Base-by-base conservation (phyloP, 2,113 vertebrate genomes). In the Martes martes region DNA sequence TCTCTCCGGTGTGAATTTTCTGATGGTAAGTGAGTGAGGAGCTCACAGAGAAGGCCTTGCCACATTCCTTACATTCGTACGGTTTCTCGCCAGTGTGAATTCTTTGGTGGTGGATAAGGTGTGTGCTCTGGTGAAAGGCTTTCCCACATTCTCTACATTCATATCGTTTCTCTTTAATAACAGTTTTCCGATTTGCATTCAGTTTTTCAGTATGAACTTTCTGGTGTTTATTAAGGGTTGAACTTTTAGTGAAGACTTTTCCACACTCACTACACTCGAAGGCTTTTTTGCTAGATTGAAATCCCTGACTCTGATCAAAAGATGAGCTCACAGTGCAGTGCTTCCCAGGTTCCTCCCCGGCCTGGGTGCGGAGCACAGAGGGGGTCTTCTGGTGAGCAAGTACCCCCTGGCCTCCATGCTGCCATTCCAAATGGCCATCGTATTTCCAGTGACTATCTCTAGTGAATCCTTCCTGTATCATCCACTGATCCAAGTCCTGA, bases 91-190 rank as follows among this genome's bases (percentile, higher is more conserved):
- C 98, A 3, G 98, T 98, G 63, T 98, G 98, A 63, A 98, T 96
- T 69, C 98, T 95, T 61, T 98, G 98, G 97, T 98, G 98, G 42
- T 97, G 98, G 85, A 98, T 98, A 3, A 98, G 97, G 79, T 98
- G 97, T 26, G 98, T 98, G 21, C 97, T 98, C 93, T 98, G 98
- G 74, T 98, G 96, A 82, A 98, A 98, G 52, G 98, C 97, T 73
- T 98, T 98, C 31, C 98, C 98, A 85, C 98, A 99, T 31, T 98
- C 98, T 47, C 94, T 52, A 65, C 98, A 98, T 45, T 97, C 87
- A 67, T 98, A 98, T 7, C 97, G 96, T 4, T 97, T 98, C 81
- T 98, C 97, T 81, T 95, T 96, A 71, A 80, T 42, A 13, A 47
- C 36, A 45, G 36, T 55, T 96, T 96, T 92, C 71, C 4, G 86